phyloP scores from a whole-genome alignment of 2,797 vertebrate genomes.

The Synaphobranchus kaupii region DNA sequence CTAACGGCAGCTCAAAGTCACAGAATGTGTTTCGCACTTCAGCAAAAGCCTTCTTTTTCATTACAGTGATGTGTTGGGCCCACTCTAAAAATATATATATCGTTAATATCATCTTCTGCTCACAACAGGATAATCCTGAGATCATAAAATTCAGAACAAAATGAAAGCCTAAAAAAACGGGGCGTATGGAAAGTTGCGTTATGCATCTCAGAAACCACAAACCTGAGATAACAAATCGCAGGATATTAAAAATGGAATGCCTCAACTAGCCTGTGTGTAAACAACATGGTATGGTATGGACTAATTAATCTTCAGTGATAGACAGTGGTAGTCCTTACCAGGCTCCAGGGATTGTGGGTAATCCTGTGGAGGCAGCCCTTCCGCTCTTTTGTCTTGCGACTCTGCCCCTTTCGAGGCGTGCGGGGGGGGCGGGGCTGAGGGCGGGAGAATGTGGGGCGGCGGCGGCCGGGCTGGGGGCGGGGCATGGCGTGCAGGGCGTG shows the following conservation, averaged over 20 bases:
- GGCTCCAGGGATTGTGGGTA: constrained; percentile 84
- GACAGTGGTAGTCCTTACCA: constrained; percentile 69
- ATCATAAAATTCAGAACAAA: background rate
- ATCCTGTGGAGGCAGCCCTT: constrained; percentile 76
- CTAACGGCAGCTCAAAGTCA: background rate
- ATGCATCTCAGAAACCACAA: background rate
- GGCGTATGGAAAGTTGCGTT: background rate
- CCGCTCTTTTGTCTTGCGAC: constrained; percentile 76
- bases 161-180: background rate
- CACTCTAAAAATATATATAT: background rate
- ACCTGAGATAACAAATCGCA: background rate
- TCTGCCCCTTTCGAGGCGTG: constrained; percentile 75
- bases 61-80: background rate
- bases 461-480: constrained; percentile 70
- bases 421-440: constrained; percentile 78
- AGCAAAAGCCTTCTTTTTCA: too few relatives aligned
- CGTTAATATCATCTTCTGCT: background rate
- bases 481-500: constrained; percentile 82
- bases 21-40: background rate
- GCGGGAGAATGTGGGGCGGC: constrained; percentile 79
- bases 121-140: background rate
- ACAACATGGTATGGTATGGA: background rate
- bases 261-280: background rate
- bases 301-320: background rate
- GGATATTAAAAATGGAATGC: background rate